These are phyloP conservation scores for Lasioglossum albipes DNA, from an alignment of 1,140 invertebrate species.

Conservation along the genomic window DNA sequence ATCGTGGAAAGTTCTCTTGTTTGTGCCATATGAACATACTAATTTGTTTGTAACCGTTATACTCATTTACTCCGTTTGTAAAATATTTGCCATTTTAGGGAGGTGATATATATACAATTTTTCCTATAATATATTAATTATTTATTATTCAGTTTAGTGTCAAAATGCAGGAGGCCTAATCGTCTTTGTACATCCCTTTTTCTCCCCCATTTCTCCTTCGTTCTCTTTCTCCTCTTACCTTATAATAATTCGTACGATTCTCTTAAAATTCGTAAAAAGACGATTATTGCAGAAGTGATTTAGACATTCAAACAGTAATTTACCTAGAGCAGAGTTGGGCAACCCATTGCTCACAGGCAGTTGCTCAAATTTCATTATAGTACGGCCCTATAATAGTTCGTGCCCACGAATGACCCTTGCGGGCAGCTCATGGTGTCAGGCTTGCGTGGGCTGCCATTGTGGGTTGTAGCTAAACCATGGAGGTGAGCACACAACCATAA, in stretches of 20 bases:
- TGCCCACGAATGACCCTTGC: no score
- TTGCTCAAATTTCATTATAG: no score
- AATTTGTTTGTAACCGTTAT: slow-evolving; percentile 15
- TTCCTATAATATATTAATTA: slow-evolving; percentile 5
- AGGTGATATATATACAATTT: slow-evolving; percentile 14
- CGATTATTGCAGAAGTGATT: slow-evolving; percentile 1
- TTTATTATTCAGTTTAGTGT: slow-evolving; percentile 9
- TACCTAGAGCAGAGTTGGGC: no score
- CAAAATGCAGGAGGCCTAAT: slow-evolving; percentile 25
- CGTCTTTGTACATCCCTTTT: neutral
- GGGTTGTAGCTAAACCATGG: no score
- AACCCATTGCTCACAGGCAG: no score
- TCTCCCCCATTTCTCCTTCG: no score
- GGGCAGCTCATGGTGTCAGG: no score
- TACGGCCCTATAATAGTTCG: no score
- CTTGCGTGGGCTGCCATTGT: no score
- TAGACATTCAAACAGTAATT: neutral
- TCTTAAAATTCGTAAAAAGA: neutral
- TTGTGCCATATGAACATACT: slow-evolving; percentile 31
- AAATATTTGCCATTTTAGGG: slow-evolving; percentile 23
- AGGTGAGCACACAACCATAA: no score
- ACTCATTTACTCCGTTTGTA: neutral
- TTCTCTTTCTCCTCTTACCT: neutral
- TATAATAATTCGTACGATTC: neutral
- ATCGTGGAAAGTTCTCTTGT: slow-evolving; percentile 8